Evolutionary conservation across 53 echinoderm and acorn worm species (phyloP).

Genomic region (Henricia sp.): DNA sequence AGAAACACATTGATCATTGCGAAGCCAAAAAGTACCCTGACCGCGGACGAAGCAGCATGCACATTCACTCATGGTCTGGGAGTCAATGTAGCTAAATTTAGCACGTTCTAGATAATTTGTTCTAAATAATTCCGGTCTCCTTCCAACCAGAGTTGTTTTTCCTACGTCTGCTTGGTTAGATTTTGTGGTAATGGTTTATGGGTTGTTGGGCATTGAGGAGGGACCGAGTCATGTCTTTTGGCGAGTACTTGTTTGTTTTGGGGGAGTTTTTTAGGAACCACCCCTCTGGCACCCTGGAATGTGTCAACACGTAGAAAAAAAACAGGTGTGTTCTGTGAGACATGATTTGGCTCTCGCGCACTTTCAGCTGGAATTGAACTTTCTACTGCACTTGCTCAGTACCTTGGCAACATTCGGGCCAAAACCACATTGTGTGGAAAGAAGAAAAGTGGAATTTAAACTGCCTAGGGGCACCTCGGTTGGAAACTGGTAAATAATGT

Average conservation of each 20-base stretch:
- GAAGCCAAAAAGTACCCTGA: conserved; percentile 31
- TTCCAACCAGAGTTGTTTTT: too few species aligned
- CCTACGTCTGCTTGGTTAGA: too few species aligned
- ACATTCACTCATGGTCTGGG: background rate
- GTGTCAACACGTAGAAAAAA: background rate
- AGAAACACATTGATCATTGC: conserved; percentile 3
- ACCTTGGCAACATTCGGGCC: conserved; percentile 28
- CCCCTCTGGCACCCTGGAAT: background rate
- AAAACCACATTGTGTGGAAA: too few species aligned
- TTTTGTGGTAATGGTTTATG: too few species aligned
- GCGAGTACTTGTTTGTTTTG: background rate
- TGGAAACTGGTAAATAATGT: conserved; percentile 26
- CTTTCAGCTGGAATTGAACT: conserved; percentile 32
- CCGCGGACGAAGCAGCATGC: too few species aligned
- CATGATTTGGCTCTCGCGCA: conserved; percentile 37
- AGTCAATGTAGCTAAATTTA: conserved; percentile 14
- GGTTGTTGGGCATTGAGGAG: background rate
- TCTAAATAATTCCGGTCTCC: too few species aligned
- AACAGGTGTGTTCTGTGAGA: conserved; percentile 25
- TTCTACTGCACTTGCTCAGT: conserved; percentile 36
- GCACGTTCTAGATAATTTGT: too few species aligned
- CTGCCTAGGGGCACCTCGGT: conserved; percentile 15
- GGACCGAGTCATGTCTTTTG: background rate
- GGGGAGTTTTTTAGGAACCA: conserved; percentile 3
- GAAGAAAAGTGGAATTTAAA: conserved; percentile 19